A percentile compares a stretch with the other conserved stretches of the same genome.
phyloP scores from a whole-genome alignment of 2,888 invertebrate genomes.

The Eutolmus rufibarbis region DNA sequence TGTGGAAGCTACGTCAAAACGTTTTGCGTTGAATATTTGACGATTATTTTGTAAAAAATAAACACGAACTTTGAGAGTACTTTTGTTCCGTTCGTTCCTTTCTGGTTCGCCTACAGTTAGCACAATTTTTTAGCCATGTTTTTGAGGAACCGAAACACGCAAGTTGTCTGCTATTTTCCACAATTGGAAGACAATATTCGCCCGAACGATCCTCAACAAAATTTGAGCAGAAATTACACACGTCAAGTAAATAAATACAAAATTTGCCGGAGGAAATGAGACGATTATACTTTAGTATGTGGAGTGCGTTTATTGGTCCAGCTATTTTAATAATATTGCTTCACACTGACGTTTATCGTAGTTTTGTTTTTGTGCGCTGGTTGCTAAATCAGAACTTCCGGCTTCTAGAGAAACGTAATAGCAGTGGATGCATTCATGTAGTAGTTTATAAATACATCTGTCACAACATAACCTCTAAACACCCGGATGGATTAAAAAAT shows the following conservation, averaged over 20 bases:
- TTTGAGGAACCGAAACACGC: background rate
- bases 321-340: constrained; percentile 54
- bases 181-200: background rate
- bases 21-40: background rate
- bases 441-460: background rate
- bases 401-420: background rate
- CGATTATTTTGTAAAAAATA: background rate
- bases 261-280: constrained; percentile 8
- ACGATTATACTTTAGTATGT: constrained; percentile 62
- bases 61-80: background rate
- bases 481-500: constrained; percentile 59
- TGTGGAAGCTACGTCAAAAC: background rate
- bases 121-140: background rate
- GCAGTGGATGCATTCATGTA: background rate
- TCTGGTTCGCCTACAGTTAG: background rate
- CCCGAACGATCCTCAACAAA: background rate
- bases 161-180: background rate
- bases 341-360: background rate
- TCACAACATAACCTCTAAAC: background rate
- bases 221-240: constrained; percentile 33
- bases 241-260: constrained; percentile 62
- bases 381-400: background rate
- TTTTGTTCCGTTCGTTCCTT: background rate
- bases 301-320: constrained; percentile 68
- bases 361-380: background rate